Evolutionary conservation across 2,888 invertebrate species (phyloP).

Genomic region (Mesorhabditis sp.): DNA sequence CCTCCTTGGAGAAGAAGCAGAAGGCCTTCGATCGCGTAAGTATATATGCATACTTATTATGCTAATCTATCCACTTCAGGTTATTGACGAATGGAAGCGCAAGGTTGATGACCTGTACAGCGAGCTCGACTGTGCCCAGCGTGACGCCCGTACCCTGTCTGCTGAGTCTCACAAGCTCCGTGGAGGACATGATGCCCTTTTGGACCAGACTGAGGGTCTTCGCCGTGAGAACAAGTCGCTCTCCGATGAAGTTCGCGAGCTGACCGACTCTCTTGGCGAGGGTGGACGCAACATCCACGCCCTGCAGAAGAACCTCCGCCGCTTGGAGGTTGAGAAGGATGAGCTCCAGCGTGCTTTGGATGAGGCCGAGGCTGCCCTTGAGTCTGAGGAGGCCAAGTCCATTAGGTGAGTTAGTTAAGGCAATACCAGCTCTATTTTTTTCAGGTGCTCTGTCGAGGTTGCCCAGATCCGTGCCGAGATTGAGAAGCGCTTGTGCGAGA

Average conservation of each 20-base stretch:
- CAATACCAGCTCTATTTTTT: constrained; percentile 7
- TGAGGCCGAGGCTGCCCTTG: constrained; percentile 69
- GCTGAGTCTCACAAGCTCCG: constrained; percentile 76
- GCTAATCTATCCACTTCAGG: constrained; percentile 60
- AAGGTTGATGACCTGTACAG: constrained; percentile 92
- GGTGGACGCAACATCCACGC: constrained; percentile 94
- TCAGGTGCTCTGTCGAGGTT: constrained; percentile 73
- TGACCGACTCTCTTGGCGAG: constrained; percentile 76
- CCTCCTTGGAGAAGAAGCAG: constrained; percentile 94
- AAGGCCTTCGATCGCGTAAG: constrained; percentile 91
- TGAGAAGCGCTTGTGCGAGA: constrained; percentile 98
- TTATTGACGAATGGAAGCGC: constrained; percentile 97
- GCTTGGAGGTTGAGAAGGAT: constrained; percentile 98
- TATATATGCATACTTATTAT: constrained; percentile 64
- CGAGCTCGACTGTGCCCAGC: constrained; percentile 96
- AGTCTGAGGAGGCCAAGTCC: constrained; percentile 9
- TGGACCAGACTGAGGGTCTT: constrained; percentile 80
- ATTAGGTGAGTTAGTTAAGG: not conserved
- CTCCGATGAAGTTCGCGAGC: constrained; percentile 76
- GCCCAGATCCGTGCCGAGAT: constrained; percentile 98
- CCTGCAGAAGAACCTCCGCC: constrained; percentile 95
- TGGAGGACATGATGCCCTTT: constrained; percentile 50
- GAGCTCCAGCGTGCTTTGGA: constrained; percentile 80
- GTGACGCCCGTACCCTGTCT: constrained; percentile 98
- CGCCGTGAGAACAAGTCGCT: constrained; percentile 93